Conservation (phyloP, 1,140 invertebrate genomes). For the Parapsyche elsis region DNA sequence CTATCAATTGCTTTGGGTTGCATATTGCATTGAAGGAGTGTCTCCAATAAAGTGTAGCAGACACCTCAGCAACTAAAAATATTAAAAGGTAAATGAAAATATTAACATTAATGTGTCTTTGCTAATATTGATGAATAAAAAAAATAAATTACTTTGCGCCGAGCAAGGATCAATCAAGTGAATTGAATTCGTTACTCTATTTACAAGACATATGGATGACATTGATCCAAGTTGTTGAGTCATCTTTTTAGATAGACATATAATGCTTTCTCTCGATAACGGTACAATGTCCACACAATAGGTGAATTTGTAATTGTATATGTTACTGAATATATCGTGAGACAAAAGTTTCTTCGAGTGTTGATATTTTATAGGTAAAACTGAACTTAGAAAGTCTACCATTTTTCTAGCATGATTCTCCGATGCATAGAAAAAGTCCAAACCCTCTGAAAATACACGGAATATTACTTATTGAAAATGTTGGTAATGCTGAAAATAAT, state of each 20-base stretch:
- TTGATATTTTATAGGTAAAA: conserved; percentile 88
- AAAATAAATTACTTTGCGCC: conserved; percentile 82
- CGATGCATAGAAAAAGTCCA: conserved; percentile 95
- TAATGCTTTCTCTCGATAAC: conserved; percentile 94
- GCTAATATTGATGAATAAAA: conserved; percentile 19
- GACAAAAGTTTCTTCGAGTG: conserved; percentile 96
- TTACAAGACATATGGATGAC: conserved; percentile 88
- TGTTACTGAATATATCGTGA: conserved; percentile 97
- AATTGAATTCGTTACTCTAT: conserved; percentile 88
- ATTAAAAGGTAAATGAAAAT: conserved; percentile 8
- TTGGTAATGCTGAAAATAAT: not conserved
- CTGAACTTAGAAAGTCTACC: conserved; percentile 90
- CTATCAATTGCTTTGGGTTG: conserved; percentile 89
- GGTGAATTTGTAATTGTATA: conserved; percentile 96
- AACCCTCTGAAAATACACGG: conserved; percentile 77
- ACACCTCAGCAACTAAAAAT: conserved; percentile 85
- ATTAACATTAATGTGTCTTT: not conserved
- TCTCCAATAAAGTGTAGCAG: conserved; percentile 84
- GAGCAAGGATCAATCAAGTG: conserved; percentile 94
- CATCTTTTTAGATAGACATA: conserved; percentile 90
- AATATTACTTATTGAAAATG: not conserved
- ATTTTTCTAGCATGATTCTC: conserved; percentile 94
- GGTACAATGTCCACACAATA: conserved; percentile 96
- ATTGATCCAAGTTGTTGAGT: conserved; percentile 93
- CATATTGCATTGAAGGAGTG: conserved; percentile 88